A percentile compares a stretch with the other conserved stretches of the same genome.
phyloP scores from a whole-genome alignment of 2,888 invertebrate species.

The Watsonalla binaria region DNA sequence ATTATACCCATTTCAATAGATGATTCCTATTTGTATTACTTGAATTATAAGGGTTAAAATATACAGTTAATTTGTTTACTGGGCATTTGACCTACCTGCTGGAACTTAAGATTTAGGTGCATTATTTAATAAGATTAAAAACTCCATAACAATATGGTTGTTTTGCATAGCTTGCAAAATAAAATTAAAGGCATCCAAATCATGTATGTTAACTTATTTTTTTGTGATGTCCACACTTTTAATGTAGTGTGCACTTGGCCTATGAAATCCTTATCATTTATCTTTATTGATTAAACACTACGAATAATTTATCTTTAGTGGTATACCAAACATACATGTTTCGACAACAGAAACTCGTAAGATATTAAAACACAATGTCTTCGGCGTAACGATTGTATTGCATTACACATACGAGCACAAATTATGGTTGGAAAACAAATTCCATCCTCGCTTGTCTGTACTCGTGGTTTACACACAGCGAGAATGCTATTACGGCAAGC shows the following conservation, averaged over 20 bases:
- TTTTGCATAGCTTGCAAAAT: too few relatives aligned
- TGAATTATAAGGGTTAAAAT: too few relatives aligned
- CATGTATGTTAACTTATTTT: too few relatives aligned
- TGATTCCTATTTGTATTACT: too few relatives aligned
- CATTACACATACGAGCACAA: slow-evolving; percentile 4
- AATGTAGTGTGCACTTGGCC: background rate
- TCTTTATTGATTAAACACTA: background rate
- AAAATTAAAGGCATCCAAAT: too few relatives aligned
- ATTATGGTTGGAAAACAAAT: slow-evolving; percentile 4
- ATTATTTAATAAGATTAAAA: too few relatives aligned
- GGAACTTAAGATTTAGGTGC: too few relatives aligned
- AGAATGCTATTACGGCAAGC: slow-evolving; percentile 37
- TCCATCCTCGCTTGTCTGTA: slow-evolving; percentile 18
- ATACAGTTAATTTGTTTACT: too few relatives aligned
- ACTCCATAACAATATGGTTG: too few relatives aligned
- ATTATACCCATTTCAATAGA: too few relatives aligned
- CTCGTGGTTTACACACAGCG: slow-evolving; percentile 37
- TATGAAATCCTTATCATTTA: background rate
- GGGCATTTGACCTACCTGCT: too few relatives aligned
- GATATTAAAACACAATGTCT: slow-evolving; percentile 17
- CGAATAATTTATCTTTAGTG: background rate
- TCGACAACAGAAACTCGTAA: slow-evolving; percentile 12
- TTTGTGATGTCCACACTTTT: background rate
- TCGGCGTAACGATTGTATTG: background rate
- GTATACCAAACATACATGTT: slow-evolving; percentile 6